phyloP scores from a whole-genome alignment of 1,140 invertebrate species.

The Leptinotarsa defecta region DNA sequence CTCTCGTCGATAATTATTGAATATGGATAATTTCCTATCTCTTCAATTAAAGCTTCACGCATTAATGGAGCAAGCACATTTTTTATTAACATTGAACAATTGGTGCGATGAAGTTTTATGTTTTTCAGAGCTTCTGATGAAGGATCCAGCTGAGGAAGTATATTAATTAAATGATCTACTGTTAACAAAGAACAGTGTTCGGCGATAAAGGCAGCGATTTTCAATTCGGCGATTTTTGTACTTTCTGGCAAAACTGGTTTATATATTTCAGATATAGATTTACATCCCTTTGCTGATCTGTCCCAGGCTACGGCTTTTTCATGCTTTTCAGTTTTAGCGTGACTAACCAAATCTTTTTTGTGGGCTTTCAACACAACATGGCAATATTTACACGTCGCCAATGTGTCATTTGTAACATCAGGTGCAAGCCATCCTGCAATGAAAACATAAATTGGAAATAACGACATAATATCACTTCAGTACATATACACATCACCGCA shows the following conservation, averaged over 20 bases:
- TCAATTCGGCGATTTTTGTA: slow-evolving; percentile 50
- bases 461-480: slow-evolving; percentile 5
- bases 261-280: slow-evolving; percentile 23
- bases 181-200: slow-evolving; percentile 50
- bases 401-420: slow-evolving; percentile 12
- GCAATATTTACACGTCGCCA: slow-evolving; percentile 11
- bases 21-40: slow-evolving; percentile 46
- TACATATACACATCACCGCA: neutral
- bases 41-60: slow-evolving; percentile 45
- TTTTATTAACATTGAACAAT: slow-evolving; percentile 49
- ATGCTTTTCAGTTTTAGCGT: slow-evolving; percentile 13
- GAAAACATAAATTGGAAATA: slow-evolving; percentile 6
- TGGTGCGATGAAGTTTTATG: slow-evolving; percentile 50
- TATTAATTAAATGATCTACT: slow-evolving; percentile 48
- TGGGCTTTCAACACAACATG: slow-evolving; percentile 11
- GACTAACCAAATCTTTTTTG: slow-evolving; percentile 5
- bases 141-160: slow-evolving; percentile 43
- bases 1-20: slow-evolving; percentile 51
- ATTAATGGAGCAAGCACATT: slow-evolving; percentile 49
- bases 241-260: slow-evolving; percentile 34
- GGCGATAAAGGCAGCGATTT: slow-evolving; percentile 53
- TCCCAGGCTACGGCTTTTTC: slow-evolving; percentile 6
- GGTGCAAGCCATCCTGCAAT: slow-evolving; percentile 11
- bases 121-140: slow-evolving; percentile 40
- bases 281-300: neutral